phyloP scores from a whole-genome alignment of 2,888 invertebrate species.

The Drosophila macrospina region DNA sequence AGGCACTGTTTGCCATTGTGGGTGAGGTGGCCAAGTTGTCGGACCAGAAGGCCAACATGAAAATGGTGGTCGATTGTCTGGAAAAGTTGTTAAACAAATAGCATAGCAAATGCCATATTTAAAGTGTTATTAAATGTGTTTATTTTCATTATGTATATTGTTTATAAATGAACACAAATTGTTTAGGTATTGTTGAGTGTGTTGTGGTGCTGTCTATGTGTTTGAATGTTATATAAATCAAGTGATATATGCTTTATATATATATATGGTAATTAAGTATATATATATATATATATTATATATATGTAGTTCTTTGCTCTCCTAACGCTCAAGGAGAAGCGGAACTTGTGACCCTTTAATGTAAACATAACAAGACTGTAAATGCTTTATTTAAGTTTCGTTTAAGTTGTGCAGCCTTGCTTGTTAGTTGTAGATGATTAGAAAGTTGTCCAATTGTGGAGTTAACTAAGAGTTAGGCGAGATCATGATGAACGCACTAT shows the following conservation, averaged over 20 bases:
- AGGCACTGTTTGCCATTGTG: slow-evolving; percentile 89
- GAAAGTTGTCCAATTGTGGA: slow-evolving; percentile 32
- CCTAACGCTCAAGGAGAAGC: slow-evolving; percentile 76
- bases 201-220: slow-evolving; percentile 63
- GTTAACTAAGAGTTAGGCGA: slow-evolving; percentile 49
- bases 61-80: slow-evolving; percentile 87
- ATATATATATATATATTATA: slow-evolving; percentile 46
- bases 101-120: not conserved
- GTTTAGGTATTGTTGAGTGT: slow-evolving; percentile 31
- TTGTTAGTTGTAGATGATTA: slow-evolving; percentile 19
- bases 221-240: slow-evolving; percentile 9
- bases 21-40: slow-evolving; percentile 88
- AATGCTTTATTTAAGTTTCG: not conserved
- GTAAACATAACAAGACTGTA: slow-evolving; percentile 34
- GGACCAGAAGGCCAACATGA: slow-evolving; percentile 89
- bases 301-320: slow-evolving; percentile 72
- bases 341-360: slow-evolving; percentile 80
- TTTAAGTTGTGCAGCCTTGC: slow-evolving; percentile 11
- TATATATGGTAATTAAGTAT: slow-evolving; percentile 30
- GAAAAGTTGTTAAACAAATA: slow-evolving; percentile 82
- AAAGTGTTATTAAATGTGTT: slow-evolving; percentile 58
- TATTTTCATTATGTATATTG: slow-evolving; percentile 52
- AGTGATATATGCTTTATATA: slow-evolving; percentile 7
- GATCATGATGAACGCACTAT: slow-evolving; percentile 78
- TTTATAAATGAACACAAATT: slow-evolving; percentile 64